Base-by-base conservation (phyloP, 2,888 invertebrate genomes). In the Dascillus cervinus region DNA sequence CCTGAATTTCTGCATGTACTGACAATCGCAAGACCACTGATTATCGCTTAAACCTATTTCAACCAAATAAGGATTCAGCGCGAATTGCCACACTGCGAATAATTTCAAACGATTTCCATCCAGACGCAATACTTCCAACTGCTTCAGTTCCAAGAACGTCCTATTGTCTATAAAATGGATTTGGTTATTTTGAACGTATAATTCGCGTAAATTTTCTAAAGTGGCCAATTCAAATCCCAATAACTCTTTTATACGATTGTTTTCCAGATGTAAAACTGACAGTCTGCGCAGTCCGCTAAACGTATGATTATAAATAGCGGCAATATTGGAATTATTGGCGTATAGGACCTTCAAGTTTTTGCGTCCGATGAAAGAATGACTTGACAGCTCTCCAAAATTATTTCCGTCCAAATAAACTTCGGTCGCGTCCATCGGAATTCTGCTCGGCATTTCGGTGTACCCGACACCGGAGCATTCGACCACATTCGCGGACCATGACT, bases 351-450 rank as follows among this genome's bases (percentile, higher is more conserved):
- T 81, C 53, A 92, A 71, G 62, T 90, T 90, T 65, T 91, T 91
- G 44, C 91, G 76, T 2, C 91, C 94, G 50, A 94, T 82, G 65
- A 95, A 92, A 22, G 87, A 83, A 58, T 92, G 90, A 49, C 86
- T 84, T 29, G 83, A 80, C 51, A 95, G 71, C 59, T 87, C 83
- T 41, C 83, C 81, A 61, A 95, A 83, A 58, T 85, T 79, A 61
- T 94, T 91, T 39, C 92, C 91, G 63, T 92, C 92, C 51, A 95
- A 75, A 66, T 90, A 91, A 36, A 95, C 79, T 69, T 91, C 89
- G 13, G 94, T 94, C 47, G 92, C 90, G 66, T 92, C 91, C 90
- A 94, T 92, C 38, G 94, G 94, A 50, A 94, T 81, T 43, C 83
- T 80, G 41, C 78, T 82, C 8, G 91, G 91, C 72, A 91, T 80